Evolutionary conservation across 1,140 invertebrate genomes (phyloP), one percentile per base, ranked within the genome.

Genomic region (Zaprionus vittiger): DNA sequence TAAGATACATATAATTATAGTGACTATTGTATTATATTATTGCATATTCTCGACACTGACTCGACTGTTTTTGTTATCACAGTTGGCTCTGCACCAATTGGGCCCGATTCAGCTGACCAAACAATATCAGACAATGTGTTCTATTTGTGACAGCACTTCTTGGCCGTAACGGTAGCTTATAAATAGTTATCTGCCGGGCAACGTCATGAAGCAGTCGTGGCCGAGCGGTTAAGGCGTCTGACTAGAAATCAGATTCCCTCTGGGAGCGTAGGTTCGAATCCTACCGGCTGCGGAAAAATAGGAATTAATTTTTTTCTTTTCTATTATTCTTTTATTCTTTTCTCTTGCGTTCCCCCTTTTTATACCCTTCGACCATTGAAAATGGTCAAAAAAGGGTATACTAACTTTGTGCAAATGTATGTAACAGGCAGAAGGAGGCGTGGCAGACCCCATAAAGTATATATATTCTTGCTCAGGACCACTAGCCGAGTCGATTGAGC

Each of bases 201-300:
- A 1, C 14, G n/a, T 7, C 61, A 54, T 2, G 1, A 20, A 73
- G 95, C 95, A 95, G 95, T 95, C 95, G 95, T 96, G 95, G 95
- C 96, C 95, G 95, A 96, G 95, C 95, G 96, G 96, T 96, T 96
- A 96, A 96, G 95, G 96, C 95, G 95, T 96, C 95, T 96, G 95
- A 96, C 95, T 96, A 95, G 95, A 96, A 96, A 96, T 96, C 95
- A 96, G 95, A 96, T 96, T 96, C 95, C 95, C 95, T 96, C 95
- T 96, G 95, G 95, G 95, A 96, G 96, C 95, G 95, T 96, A 96
- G 95, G 95, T 96, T 96, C 96, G 95, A 96, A 95, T 96, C 96
- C 96, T 96, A 96, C 95, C 95, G 95, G 94, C 96, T 96, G 96
- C 96, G 95, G 20, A 9, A 22, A 7, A 6, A 34, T 7, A 3